phyloP scores from a whole-genome alignment of 2,888 invertebrate species.

The Catocala fraxini region DNA sequence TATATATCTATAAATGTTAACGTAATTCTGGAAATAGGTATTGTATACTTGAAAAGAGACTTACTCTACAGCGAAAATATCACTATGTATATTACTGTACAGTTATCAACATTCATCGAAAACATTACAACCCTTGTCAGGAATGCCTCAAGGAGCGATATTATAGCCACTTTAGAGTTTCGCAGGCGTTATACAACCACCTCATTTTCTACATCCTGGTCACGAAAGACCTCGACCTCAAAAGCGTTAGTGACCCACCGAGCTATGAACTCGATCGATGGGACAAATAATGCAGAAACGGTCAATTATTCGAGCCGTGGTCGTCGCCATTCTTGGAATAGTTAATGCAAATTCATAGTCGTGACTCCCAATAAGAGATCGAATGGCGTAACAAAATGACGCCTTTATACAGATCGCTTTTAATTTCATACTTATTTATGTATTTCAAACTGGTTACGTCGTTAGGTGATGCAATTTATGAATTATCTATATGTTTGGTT shows the following conservation, averaged over 20 bases:
- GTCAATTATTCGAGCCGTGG: conserved; percentile 3
- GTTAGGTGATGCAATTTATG: conserved; percentile 6
- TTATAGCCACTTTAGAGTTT: not conserved
- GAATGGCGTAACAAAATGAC: conserved; percentile 16
- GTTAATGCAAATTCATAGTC: conserved; percentile 18
- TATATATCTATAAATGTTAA: too few relatives aligned
- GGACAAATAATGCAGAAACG: conserved; percentile 1
- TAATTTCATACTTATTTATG: conserved; percentile 32
- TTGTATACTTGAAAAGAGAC: too few relatives aligned
- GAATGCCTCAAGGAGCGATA: conserved; percentile 8
- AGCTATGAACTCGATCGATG: not conserved
- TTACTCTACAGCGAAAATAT: too few relatives aligned
- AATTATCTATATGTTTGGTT: conserved; percentile 5
- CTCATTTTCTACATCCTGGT: conserved; percentile 5
- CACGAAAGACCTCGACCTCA: conserved; percentile 12
- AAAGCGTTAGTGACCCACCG: not conserved
- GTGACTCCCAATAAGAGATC: conserved; percentile 30
- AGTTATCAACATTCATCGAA: not conserved
- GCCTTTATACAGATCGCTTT: conserved; percentile 9
- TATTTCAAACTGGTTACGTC: conserved; percentile 16
- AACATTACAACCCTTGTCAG: not conserved
- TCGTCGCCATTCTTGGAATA: conserved; percentile 1
- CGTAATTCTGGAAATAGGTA: too few relatives aligned
- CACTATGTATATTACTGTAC: too few relatives aligned
- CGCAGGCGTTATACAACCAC: not conserved